Evolutionary conservation across 2,113 vertebrate species (phyloP), one percentile per base, ranked within the genome.

Genomic region (Hippocampus abdominalis): DNA sequence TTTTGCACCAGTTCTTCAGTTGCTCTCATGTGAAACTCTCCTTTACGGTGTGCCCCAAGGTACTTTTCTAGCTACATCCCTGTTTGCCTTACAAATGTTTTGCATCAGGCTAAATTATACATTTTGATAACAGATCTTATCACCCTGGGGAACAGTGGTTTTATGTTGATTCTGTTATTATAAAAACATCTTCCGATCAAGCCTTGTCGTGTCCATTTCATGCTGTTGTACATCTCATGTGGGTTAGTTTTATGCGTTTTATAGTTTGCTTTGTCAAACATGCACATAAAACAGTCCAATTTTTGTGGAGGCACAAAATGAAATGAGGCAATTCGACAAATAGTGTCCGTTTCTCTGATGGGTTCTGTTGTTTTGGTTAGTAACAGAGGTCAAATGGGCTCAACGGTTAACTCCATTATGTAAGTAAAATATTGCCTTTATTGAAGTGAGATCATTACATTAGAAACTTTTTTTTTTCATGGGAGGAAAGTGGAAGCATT

Each of bases 1-100:
- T 59, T 25, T 59, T 25, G 27, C 25, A 16, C 25, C 56, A 59
- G 12, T 29, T 51, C 25, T 21, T 53, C 27, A 29, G 10, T 13
- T 66, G 29, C 48, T 66, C 46, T 53, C 48, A 8, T 67, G 27
- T 67, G 63, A 46, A 64, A 40, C 32, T 53, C 18, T 54, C 66
- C 42, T n/a, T 39, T 49, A 16, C 63, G 61, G 44, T 69, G 62
- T 70, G 27, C 29, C 29, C 68, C 51, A 65, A 36, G 62, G 54
- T 32, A 40, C 29, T 49, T 46, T 66, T 70, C 63, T 29, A 7
- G 51, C 15, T 69, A 53, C 60, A 53, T 18, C 51, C 29, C 36
- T 66, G 25, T 66, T 51, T 66, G 46, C 65, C 46, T 53, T 66
- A 25, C 48, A n/a, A 48, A 51, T 20, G 18, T 23, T 64, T 25